Conservation (phyloP, 2,888 invertebrate genomes). For the Watsonalla cultraria region DNA sequence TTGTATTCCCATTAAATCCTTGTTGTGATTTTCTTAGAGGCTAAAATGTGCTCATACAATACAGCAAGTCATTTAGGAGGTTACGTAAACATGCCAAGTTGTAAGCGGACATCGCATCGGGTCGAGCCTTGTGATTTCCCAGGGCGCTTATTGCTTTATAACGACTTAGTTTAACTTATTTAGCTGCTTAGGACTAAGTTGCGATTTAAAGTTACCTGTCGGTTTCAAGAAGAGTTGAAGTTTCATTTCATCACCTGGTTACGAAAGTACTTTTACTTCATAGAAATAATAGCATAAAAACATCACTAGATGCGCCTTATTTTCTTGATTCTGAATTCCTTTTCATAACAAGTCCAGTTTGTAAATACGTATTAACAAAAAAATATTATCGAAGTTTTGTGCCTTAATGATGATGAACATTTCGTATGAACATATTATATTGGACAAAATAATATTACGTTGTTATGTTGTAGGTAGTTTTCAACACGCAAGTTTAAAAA, state of each 20-base stretch:
- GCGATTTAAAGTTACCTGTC: neutral
- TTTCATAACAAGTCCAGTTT: no score
- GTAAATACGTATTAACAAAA: no score
- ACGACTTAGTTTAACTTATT: slow-evolving; percentile 8
- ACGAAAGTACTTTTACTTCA: no score
- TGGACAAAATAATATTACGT: neutral
- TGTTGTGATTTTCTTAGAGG: neutral
- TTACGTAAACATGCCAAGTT: neutral
- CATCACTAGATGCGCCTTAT: no score
- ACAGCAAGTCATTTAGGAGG: neutral
- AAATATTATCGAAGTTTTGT: neutral
- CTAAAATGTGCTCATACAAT: neutral
- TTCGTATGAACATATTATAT: no score
- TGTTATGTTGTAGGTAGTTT: neutral
- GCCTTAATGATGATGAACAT: no score
- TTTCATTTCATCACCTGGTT: no score
- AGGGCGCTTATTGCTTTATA: slow-evolving; percentile 24
- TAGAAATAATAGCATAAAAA: no score
- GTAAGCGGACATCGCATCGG: slow-evolving; percentile 15
- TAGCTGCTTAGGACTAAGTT: neutral
- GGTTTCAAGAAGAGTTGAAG: no score
- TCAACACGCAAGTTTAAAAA: neutral
- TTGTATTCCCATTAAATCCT: no score
- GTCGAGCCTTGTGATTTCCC: slow-evolving; percentile 32
- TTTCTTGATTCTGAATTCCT: no score